Conservation (phyloP, 2,888 invertebrate genomes). For the Unio pictorum region DNA sequence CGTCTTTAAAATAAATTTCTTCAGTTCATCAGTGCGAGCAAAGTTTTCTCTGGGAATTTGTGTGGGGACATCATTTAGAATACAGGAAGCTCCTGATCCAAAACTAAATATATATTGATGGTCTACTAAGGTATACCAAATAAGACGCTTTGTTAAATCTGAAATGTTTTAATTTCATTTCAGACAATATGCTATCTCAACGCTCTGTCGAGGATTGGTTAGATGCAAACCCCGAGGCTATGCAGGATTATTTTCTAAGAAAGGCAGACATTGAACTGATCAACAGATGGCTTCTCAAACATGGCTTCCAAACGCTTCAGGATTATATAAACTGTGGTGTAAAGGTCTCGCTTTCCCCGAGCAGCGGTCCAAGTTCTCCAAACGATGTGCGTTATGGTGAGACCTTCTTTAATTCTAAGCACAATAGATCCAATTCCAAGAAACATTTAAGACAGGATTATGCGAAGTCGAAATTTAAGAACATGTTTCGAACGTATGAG, state of each 20-base stretch:
- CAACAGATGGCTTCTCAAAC: constrained; percentile 73
- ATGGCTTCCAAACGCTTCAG: constrained; percentile 72
- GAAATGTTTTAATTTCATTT: too few relatives aligned
- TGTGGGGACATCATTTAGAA: too few relatives aligned
- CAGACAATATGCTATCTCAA: too few relatives aligned
- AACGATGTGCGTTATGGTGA: constrained; percentile 42
- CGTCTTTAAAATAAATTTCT: too few relatives aligned
- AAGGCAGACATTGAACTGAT: constrained; percentile 73
- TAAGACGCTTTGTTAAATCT: too few relatives aligned
- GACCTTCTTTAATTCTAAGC: constrained; percentile 52
- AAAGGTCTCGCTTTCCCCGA: constrained; percentile 40
- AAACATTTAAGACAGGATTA: constrained; percentile 74
- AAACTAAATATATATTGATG: too few relatives aligned
- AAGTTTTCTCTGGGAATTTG: too few relatives aligned
- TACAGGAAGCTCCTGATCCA: too few relatives aligned
- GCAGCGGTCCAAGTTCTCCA: constrained; percentile 52
- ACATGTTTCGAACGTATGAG: constrained; percentile 73
- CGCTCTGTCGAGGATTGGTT: constrained; percentile 73
- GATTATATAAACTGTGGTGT: constrained; percentile 47
- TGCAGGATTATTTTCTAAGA: constrained; percentile 73
- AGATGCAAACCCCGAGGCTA: constrained; percentile 72
- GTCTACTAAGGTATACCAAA: too few relatives aligned
- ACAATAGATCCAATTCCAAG: constrained; percentile 71
- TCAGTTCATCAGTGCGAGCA: too few relatives aligned
- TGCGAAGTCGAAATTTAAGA: constrained; percentile 73